Evolutionary conservation across 2,797 vertebrate species (phyloP), one percentile per base, ranked within the genome.

Genomic region (Gallinago solitaria): DNA sequence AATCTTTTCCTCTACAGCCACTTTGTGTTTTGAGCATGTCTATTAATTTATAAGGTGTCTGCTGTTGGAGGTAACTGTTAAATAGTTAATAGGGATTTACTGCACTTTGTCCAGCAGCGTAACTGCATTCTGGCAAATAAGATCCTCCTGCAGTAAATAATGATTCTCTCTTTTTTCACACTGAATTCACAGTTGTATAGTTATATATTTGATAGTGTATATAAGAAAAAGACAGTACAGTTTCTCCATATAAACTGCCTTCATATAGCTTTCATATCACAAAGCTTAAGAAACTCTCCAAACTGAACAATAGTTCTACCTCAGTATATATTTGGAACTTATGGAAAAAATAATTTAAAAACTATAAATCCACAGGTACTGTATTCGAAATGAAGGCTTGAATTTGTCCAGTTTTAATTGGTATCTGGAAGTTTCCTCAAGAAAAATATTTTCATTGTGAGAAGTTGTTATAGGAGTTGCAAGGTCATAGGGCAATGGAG

Each of bases 51-150:
- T 76, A 60, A 92, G 56, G 53, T 73, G 73, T 61, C 87, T 90
- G 93, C 85, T 94, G 65, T 57, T 86, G 83, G 32, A 73, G 83
- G 73, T 71, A 88, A 92, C 86, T 84, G 74, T 69, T 94, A 93
- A 94, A 96, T 73, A 95, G 91, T 93, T 95, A 94, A 93, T 86
- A 37, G 80, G 59, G 63, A 69, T 83, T 85, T 56, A 89, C 3
- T 76, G 77, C 67, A 87, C 90, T 91, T 90, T 56, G 77, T 93
- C 85, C 93, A 84, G 61, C 59, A 88, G 68, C 48, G 32, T 19
- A 93, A 70, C 76, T 81, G 47, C 82, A 96, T 75, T 83, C 79
- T 86, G 79, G 76, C 60, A 76, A 91, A 91, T 86, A 88, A 95
- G 95, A 61, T 75, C 45, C 73, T 89, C 79, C 65, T 67, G 43